phyloP scores from a whole-genome alignment of 2,797 vertebrate genomes.

The Hippoglossus hippoglossus region DNA sequence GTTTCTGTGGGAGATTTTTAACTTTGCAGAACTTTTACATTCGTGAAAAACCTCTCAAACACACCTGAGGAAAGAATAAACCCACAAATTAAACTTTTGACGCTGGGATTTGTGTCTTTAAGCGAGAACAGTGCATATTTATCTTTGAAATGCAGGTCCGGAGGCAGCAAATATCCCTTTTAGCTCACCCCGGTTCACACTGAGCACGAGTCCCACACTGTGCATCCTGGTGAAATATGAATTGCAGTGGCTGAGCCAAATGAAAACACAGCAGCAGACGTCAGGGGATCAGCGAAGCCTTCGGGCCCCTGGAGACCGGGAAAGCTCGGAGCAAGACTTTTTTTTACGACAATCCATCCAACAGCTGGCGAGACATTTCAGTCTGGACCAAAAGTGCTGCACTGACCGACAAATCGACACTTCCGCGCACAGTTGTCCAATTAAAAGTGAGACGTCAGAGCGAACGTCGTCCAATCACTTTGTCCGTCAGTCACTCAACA shows the following conservation, averaged over 20 bases:
- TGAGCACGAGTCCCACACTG: neutral
- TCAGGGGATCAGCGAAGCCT: neutral
- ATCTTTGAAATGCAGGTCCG: neutral
- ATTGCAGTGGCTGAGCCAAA: neutral
- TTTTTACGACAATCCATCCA: slow-evolving; percentile 1
- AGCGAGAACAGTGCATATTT: neutral
- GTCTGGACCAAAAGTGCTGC: neutral
- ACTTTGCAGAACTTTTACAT: too few species aligned
- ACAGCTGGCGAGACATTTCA: slow-evolving; percentile 1
- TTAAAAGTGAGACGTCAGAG: neutral
- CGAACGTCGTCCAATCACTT: neutral
- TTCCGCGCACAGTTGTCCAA: neutral
- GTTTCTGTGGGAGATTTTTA: too few species aligned
- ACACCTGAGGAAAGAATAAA: too few species aligned
- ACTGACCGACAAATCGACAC: neutral
- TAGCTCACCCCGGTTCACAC: neutral
- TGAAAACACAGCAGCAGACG: slow-evolving; percentile 1
- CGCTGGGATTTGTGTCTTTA: too few species aligned
- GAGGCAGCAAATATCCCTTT: neutral
- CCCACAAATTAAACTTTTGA: too few species aligned
- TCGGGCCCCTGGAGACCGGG: neutral
- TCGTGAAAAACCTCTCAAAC: too few species aligned
- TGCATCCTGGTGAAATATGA: neutral
- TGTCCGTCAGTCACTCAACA: neutral
- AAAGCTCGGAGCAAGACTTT: neutral